Conservation (phyloP, 1,140 invertebrate genomes). For the Dufourea novaeangliae region DNA sequence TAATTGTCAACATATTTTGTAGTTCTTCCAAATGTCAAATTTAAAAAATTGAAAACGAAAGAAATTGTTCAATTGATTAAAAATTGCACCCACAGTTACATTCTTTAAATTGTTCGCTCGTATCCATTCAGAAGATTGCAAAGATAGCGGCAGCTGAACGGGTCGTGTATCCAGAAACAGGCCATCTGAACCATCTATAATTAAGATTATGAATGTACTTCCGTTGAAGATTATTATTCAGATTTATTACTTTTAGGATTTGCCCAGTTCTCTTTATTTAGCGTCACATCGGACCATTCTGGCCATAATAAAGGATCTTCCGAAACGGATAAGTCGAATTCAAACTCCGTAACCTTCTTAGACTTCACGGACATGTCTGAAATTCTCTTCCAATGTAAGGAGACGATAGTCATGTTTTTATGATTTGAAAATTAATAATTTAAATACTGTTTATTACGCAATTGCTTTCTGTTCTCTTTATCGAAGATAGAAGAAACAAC, state of each 20-base stretch:
- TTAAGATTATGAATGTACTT: background rate
- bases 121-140: constrained; percentile 57
- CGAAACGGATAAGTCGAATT: background rate
- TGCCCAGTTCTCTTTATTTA: constrained; percentile 66
- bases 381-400: background rate
- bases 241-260: constrained; percentile 56
- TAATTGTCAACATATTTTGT: background rate
- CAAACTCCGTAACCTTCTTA: constrained; percentile 24
- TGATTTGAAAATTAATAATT: background rate
- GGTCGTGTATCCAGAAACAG: constrained; percentile 50
- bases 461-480: no score
- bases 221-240: background rate
- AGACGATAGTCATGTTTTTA: background rate
- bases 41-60: no score
- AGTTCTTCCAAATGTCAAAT: background rate
- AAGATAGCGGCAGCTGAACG: constrained; percentile 55
- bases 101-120: constrained; percentile 51
- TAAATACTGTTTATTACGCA: background rate
- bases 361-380: constrained; percentile 58
- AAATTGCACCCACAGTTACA: constrained; percentile 28
- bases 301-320: constrained; percentile 41
- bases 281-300: constrained; percentile 60
- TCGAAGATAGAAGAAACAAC: no score
- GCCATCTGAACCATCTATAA: constrained; percentile 37
- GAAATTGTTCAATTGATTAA: background rate